Conservation (phyloP, 2,797 vertebrate genomes). For the Hirundo rustica region DNA sequence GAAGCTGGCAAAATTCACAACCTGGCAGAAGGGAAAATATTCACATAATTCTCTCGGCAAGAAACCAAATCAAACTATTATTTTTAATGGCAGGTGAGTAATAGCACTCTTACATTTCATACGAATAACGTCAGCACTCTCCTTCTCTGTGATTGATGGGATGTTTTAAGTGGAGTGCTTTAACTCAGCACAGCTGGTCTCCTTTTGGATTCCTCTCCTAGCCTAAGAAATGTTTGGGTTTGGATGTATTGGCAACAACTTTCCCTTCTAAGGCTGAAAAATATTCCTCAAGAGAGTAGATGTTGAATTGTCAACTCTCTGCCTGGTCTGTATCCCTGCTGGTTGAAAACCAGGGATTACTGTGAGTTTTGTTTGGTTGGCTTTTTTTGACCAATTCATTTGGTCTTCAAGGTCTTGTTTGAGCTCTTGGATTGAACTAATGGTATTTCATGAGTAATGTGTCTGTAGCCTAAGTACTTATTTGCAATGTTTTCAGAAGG, state of each 20-base stretch:
- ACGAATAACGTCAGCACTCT: conserved; percentile 67
- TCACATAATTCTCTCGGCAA: conserved; percentile 54
- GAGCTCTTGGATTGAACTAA: not conserved
- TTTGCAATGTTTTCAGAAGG: not conserved
- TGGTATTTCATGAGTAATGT: not conserved
- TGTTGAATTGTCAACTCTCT: conserved; percentile 21
- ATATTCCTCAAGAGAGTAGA: conserved; percentile 8
- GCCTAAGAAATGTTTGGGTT: conserved; percentile 37
- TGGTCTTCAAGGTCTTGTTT: not conserved
- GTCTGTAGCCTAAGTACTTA: not conserved
- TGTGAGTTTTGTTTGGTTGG: not conserved
- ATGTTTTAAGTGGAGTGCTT: conserved; percentile 64
- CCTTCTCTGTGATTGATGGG: conserved; percentile 54
- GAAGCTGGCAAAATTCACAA: conserved; percentile 62
- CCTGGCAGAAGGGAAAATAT: conserved; percentile 63
- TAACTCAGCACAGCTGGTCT: conserved; percentile 69
- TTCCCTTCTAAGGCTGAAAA: conserved; percentile 43
- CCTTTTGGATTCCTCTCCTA: conserved; percentile 42
- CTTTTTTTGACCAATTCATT: not conserved
- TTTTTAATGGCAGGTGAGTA: conserved; percentile 76
- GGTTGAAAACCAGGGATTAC: not conserved
- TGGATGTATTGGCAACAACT: conserved; percentile 51
- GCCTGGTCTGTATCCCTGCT: not conserved
- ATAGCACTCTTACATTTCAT: conserved; percentile 69
- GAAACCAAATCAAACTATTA: conserved; percentile 71